Evolutionary conservation across 2,888 invertebrate species (phyloP), one percentile per base, ranked within the genome.

Genomic region (Pandemis heparana): DNA sequence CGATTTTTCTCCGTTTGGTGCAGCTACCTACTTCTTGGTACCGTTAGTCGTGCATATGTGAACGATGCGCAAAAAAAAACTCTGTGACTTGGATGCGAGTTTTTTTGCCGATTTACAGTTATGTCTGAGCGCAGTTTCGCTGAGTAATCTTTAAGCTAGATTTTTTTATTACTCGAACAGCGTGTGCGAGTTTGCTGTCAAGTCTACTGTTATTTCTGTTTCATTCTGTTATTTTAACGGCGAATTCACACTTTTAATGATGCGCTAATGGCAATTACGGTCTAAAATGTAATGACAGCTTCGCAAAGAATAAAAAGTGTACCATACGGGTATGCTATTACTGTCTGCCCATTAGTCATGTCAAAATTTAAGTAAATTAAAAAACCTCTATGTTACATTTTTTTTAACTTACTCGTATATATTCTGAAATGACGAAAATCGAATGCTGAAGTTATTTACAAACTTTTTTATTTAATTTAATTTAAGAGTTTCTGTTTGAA

Each of bases 41-140:
- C 89, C 88, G 90, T 90, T 89, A 87, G 74, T 77, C 77, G 69
- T 43, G 70, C 80, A 80, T 84, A 82, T 85, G 85, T 82, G 84
- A 81, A 81, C 79, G 78, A 74, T 79, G 77, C 80, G 81, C 82
- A 83, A 86, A 89, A 89, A 87, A 87, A 83, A 80, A 81, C 70
- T 74, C 79, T 75, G 70, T 48, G 78, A 79, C 79, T 75, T 77
- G 77, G 79, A 81, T 75, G 79, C 80, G 71, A 79, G 81, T 85
- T 88, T 87, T 83, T 83, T 80, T 77, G 65, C 61, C 61, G 80
- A 83, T 88, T 86, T 88, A 90, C 89, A 87, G 89, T 84, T 89
- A 87, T 71, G 73, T 76, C 66, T 77, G 75, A 64, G 73, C 64
- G 63, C 69, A 65, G 71, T 77, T 75, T 72, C 73, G 70, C 74